These are phyloP conservation scores for Poecilia latipinna DNA, from an alignment of 2,113 vertebrate genomes.

Conservation along the genomic window DNA sequence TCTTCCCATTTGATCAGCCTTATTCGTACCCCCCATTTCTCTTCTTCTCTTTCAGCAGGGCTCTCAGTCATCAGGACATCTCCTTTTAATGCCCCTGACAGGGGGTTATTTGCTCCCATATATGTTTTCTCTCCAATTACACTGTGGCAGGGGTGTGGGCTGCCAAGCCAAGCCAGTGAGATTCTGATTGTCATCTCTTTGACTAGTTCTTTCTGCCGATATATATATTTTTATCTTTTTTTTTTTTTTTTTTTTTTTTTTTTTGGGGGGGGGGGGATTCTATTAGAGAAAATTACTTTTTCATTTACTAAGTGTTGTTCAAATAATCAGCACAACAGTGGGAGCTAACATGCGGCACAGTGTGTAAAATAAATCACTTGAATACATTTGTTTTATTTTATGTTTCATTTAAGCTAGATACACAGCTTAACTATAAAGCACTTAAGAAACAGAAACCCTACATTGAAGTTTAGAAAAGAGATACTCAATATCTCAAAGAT, in stretches of 20 bases:
- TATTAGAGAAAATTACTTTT: conserved; percentile 79
- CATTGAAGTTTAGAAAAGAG: not conserved
- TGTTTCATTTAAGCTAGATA: not conserved
- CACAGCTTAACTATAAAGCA: not conserved
- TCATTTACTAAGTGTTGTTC: conserved; percentile 83
- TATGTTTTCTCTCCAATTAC: conserved; percentile 88
- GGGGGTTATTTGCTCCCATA: conserved; percentile 87
- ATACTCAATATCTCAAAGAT: not conserved
- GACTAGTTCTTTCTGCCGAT: conserved; percentile 80
- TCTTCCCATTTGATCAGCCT: conserved; percentile 78
- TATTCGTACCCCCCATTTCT: conserved; percentile 81
- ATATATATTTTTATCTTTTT: conserved; percentile 82
- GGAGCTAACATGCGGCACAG: conserved; percentile 64
- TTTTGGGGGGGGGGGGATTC: conserved; percentile 60
- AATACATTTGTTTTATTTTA: not conserved
- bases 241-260: no score
- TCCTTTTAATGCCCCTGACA: conserved; percentile 86
- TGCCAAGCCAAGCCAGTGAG: conserved; percentile 75
- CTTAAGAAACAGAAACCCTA: not conserved
- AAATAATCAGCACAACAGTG: conserved; percentile 73
- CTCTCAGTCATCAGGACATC: conserved; percentile 79
- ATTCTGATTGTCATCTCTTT: conserved; percentile 83
- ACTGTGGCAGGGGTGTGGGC: conserved; percentile 79
- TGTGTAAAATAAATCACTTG: conserved; percentile 46
- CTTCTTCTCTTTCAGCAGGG: conserved; percentile 67